A percentile compares a stretch with the other conserved stretches of the same genome.
These are phyloP conservation scores for Aegypius monachus DNA, from an alignment of 2,113 vertebrate species.

Conservation along the genomic window DNA sequence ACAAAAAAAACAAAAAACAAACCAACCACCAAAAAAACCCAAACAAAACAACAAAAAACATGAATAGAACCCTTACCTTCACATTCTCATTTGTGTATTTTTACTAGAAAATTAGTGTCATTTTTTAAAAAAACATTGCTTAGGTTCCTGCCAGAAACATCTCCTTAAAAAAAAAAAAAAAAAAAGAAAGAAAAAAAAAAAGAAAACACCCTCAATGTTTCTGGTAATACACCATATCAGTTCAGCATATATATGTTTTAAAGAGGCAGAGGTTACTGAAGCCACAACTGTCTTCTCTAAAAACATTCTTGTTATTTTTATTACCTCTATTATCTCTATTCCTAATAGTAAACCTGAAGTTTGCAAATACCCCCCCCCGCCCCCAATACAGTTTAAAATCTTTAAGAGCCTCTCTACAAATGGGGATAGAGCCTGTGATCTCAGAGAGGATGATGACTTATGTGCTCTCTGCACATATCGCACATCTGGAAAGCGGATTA, in stretches of 20 bases:
- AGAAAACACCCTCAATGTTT: not conserved
- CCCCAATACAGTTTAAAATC: too few species aligned
- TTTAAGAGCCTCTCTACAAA: not conserved
- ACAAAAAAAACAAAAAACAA: too few species aligned
- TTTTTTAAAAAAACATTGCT: too few species aligned
- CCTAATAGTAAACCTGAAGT: too few species aligned
- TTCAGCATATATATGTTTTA: not conserved
- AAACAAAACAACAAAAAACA: too few species aligned
- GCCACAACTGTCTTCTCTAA: not conserved
- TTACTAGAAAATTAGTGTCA: not conserved
- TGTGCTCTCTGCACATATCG: not conserved
- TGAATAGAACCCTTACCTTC: not conserved
- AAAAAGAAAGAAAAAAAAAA: not conserved
- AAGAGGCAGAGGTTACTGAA: not conserved
- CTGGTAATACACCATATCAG: not conserved
- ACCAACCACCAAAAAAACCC: not conserved
- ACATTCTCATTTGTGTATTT: not conserved
- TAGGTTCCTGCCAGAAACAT: too few species aligned
- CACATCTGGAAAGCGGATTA: fast-evolving
- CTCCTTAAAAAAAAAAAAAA: too few species aligned
- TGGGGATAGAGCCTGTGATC: not conserved
- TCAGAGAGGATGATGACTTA: not conserved
- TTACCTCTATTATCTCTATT: too few species aligned
- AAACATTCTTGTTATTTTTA: not conserved
- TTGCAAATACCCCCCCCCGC: too few species aligned